phyloP scores from a whole-genome alignment of 2,888 invertebrate genomes.

The Vanessa cardui region DNA sequence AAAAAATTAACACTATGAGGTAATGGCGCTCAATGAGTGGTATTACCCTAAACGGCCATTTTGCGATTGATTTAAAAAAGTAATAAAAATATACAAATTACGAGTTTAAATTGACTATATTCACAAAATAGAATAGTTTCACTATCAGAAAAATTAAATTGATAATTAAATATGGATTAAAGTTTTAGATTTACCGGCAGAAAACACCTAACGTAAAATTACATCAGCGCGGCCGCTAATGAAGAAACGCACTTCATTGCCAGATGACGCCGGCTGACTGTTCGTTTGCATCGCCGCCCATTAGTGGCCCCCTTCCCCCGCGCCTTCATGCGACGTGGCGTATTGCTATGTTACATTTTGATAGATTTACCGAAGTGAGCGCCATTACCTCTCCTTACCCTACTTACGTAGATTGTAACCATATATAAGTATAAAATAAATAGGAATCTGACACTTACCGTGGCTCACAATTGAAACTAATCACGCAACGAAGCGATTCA shows the following conservation, averaged over 20 bases:
- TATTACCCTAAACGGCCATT: background rate
- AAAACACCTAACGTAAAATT: slow-evolving; percentile 34
- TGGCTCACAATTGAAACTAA: too few relatives aligned
- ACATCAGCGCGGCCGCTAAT: too few relatives aligned
- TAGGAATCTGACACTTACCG: too few relatives aligned
- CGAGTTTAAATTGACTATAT: background rate
- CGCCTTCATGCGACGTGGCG: slow-evolving; percentile 4
- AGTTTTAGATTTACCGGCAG: slow-evolving; percentile 7
- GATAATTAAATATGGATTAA: background rate
- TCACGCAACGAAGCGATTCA: too few relatives aligned
- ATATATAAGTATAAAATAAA: too few relatives aligned
- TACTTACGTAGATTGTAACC: too few relatives aligned
- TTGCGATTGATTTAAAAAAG: background rate
- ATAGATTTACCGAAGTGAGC: slow-evolving; percentile 10
- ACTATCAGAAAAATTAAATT: background rate
- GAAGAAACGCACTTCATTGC: slow-evolving; percentile 38
- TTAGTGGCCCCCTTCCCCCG: slow-evolving; percentile 18
- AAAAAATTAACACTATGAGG: background rate
- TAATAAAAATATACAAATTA: background rate
- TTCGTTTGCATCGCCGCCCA: slow-evolving; percentile 12
- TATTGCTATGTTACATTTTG: slow-evolving; percentile 18
- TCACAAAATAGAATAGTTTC: background rate
- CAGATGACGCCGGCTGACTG: slow-evolving; percentile 22
- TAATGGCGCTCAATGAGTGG: background rate
- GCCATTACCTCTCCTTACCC: slow-evolving; percentile 12